Percentiles rank a stretch among this genome's conserved stretches.
These are phyloP conservation scores for Trachymyrmex cornetzi DNA, from an alignment of 1,140 invertebrate species.

Conservation along the genomic window DNA sequence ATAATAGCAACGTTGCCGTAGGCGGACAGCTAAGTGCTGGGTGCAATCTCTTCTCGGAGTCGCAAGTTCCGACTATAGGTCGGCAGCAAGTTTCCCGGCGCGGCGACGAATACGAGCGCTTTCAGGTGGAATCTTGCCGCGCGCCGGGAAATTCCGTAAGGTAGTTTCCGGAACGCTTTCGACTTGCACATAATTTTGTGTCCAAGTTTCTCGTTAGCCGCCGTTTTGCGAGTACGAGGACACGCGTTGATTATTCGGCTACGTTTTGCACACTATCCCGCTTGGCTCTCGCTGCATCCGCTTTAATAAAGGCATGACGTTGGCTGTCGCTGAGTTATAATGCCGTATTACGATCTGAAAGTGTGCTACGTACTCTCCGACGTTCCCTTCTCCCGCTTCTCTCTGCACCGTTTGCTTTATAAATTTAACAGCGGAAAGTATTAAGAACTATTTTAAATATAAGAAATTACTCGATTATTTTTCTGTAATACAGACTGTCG, in stretches of 20 bases:
- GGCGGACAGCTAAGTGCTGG: background rate
- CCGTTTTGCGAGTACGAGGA: constrained; percentile 25
- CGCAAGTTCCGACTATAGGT: background rate
- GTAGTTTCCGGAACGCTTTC: constrained; percentile 24
- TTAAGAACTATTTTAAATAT: constrained; percentile 22
- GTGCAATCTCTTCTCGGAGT: constrained; percentile 17
- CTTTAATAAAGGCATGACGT: constrained; percentile 58
- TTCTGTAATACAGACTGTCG: background rate
- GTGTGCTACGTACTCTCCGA: background rate
- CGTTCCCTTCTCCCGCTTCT: background rate
- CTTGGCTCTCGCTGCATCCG: constrained; percentile 35
- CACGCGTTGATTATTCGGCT: constrained; percentile 67
- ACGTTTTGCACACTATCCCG: constrained; percentile 47
- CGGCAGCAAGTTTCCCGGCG: constrained; percentile 18
- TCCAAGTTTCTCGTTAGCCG: constrained; percentile 71
- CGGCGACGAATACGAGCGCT: constrained; percentile 19
- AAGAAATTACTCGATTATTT: background rate
- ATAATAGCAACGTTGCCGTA: constrained; percentile 22
- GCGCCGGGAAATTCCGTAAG: background rate
- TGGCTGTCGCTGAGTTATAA: constrained; percentile 39
- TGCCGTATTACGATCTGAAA: constrained; percentile 44
- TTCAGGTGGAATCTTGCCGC: constrained; percentile 18
- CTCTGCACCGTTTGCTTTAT: background rate
- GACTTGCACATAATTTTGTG: constrained; percentile 60
- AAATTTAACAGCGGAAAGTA: constrained; percentile 36